A percentile compares a stretch with the other conserved stretches of the same genome.
Evolutionary conservation across 2,888 invertebrate genomes (phyloP).

Genomic region (Carterocephalus palaemon): DNA sequence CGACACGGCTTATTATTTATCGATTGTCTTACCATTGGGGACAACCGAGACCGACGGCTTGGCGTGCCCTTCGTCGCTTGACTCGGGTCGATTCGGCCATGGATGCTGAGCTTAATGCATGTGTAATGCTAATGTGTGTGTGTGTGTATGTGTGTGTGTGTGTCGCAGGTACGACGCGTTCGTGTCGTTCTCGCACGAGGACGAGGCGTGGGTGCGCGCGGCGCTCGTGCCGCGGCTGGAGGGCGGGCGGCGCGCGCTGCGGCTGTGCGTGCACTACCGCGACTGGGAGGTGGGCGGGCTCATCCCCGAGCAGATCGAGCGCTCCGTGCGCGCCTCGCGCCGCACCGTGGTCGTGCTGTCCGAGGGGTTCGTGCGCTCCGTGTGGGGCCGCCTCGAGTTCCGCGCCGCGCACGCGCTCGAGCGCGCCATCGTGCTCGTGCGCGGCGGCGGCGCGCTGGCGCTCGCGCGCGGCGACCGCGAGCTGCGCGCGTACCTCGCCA

Average conservation of each 20-base stretch:
- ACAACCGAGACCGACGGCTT: too few species aligned
- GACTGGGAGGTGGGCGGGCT: constrained; percentile 34
- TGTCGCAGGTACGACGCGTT: constrained; percentile 85
- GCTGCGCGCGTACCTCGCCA: constrained; percentile 3
- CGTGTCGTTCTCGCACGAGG: constrained; percentile 87
- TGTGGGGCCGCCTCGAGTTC: constrained; percentile 25
- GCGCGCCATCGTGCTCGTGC: constrained; percentile 83
- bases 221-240: constrained; percentile 81
- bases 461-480: constrained; percentile 80
- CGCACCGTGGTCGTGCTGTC: constrained; percentile 47
- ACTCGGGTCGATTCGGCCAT: too few species aligned
- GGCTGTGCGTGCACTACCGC: constrained; percentile 79
- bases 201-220: constrained; percentile 83
- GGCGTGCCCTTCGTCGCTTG: too few species aligned
- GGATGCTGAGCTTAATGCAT: too few species aligned
- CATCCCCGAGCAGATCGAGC: constrained; percentile 84
- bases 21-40: too few species aligned
- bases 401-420: constrained; percentile 68
- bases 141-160: too few species aligned
- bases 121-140: too few species aligned
- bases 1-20: too few species aligned
- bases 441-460: constrained; percentile 82
- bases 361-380: constrained; percentile 48
- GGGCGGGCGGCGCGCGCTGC: constrained; percentile 58
- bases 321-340: constrained; percentile 85